A percentile compares a stretch with the other conserved stretches of the same genome.
Conservation (phyloP, 2,888 invertebrate species). For the Frankliniella fusca region DNA sequence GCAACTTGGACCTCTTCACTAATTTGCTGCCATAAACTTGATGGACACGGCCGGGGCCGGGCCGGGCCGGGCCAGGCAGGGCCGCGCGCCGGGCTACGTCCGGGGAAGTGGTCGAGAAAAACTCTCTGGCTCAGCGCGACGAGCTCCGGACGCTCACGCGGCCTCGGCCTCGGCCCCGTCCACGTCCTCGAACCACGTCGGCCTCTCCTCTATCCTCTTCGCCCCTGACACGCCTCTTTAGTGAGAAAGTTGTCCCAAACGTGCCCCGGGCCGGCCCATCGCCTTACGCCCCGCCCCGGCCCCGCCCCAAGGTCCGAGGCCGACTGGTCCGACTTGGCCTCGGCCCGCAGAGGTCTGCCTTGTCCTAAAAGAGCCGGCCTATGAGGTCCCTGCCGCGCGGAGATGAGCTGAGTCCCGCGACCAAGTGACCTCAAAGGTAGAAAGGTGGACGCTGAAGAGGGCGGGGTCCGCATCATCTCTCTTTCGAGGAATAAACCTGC, state of each 20-base stretch:
- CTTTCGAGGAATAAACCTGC: no score
- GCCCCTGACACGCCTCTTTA: conserved; percentile 9
- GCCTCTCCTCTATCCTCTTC: no score
- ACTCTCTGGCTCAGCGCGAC: no score
- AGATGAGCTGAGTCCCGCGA: no score
- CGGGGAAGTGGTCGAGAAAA: no score
- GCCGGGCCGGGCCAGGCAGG: no score
- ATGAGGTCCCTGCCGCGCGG: no score
- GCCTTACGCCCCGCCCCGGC: not conserved
- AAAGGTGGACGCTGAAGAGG: no score
- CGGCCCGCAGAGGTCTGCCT: not conserved
- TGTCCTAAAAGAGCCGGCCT: no score
- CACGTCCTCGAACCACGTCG: not conserved
- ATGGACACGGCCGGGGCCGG: not conserved
- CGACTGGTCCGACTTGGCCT: no score
- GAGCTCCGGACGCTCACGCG: not conserved
- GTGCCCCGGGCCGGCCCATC: not conserved
- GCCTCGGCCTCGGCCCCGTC: not conserved
- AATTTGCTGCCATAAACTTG: conserved; percentile 13
- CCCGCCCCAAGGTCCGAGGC: not conserved
- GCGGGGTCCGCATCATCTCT: no score
- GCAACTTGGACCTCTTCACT: not conserved
- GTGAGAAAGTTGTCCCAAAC: not conserved
- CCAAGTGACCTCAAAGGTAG: no score
- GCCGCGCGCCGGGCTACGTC: not conserved